Conservation (phyloP, 2,113 vertebrate species). For the Chrysemys picta region DNA sequence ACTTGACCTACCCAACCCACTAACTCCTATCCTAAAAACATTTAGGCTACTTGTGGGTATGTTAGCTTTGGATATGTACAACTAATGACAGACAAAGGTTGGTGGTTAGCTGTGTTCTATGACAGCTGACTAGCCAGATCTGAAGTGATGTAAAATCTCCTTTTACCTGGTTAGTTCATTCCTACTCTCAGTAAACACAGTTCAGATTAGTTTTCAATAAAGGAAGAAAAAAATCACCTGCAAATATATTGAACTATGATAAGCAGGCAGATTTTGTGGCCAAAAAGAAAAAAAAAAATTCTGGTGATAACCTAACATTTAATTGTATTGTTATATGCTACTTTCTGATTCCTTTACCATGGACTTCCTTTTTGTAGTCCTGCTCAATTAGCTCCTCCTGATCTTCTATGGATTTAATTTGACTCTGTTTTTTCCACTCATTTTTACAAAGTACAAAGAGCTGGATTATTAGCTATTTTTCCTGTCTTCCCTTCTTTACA, state of each 20-base stretch:
- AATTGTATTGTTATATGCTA: not conserved
- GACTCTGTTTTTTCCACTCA: not conserved
- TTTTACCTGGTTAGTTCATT: not conserved
- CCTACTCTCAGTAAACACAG: not conserved
- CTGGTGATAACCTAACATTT: not conserved
- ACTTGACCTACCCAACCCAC: not conserved
- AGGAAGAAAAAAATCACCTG: not conserved
- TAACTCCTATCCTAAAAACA: not conserved
- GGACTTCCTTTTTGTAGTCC: not conserved
- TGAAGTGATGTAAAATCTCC: not conserved
- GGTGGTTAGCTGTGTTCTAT: not conserved
- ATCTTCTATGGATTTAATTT: not conserved
- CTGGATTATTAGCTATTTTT: not conserved
- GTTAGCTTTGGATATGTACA: not conserved
- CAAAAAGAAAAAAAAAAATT: not conserved
- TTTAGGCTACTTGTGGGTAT: not conserved
- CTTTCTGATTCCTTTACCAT: not conserved
- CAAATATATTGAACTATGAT: not conserved
- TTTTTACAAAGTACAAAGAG: not conserved
- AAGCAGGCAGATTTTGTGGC: not conserved
- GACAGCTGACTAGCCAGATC: not conserved
- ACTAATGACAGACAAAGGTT: fast-evolving
- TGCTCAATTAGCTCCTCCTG: not conserved
- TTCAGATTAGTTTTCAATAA: not conserved
- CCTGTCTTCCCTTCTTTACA: not conserved